These are phyloP conservation scores for Machaerirhynchus nigripectus DNA, from an alignment of 2,113 vertebrate genomes.

Conservation along the genomic window DNA sequence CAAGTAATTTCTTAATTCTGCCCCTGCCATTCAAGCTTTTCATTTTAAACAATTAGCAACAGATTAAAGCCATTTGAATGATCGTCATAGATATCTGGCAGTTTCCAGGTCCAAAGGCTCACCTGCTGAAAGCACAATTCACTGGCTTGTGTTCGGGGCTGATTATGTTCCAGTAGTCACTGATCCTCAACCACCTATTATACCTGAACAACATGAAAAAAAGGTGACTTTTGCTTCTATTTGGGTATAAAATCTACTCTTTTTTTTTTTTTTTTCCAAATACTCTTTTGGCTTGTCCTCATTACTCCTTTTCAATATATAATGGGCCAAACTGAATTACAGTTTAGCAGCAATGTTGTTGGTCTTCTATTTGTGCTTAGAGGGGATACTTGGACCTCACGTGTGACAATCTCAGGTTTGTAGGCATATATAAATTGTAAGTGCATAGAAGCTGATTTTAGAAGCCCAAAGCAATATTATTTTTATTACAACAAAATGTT, in stretches of 20 bases:
- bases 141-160: background rate
- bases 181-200: background rate
- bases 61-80: background rate
- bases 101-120: rapidly evolving
- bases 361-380: background rate
- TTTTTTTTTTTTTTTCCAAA: background rate
- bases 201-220: background rate
- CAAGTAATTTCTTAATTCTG: background rate
- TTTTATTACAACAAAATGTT: background rate
- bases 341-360: background rate
- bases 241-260: background rate
- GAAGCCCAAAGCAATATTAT: background rate
- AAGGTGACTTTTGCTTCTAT: background rate
- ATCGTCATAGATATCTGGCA: background rate
- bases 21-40: background rate
- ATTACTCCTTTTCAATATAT: background rate
- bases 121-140: background rate
- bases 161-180: rapidly evolving
- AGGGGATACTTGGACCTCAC: background rate
- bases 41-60: background rate
- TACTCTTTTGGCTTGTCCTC: background rate
- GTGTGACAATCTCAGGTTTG: background rate
- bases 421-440: background rate
- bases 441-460: background rate
- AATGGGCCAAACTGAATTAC: background rate